phyloP scores from a whole-genome alignment of 1,140 invertebrate genomes.

The Chlorops oryzae region DNA sequence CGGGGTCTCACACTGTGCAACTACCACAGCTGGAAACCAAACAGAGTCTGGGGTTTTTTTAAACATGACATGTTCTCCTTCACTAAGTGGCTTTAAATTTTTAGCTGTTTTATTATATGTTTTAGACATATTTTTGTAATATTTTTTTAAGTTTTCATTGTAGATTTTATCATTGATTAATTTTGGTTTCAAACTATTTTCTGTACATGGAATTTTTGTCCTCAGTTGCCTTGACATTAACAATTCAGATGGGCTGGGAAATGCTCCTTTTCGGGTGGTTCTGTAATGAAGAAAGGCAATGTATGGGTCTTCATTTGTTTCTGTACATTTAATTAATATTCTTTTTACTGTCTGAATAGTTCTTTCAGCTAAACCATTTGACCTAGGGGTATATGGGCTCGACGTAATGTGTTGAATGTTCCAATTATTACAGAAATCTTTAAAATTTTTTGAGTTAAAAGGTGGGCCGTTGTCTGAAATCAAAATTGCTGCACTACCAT shows the following conservation, averaged over 20 bases:
- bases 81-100: neutral
- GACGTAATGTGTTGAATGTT: too few species aligned
- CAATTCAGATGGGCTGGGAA: neutral
- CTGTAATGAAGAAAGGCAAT: too few species aligned
- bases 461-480: slow-evolving; percentile 11
- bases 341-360: neutral
- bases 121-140: neutral
- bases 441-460: slow-evolving; percentile 9
- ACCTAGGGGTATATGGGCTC: too few species aligned
- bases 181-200: neutral
- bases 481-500: slow-evolving; percentile 11
- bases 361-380: too few species aligned
- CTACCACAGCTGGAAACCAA: neutral
- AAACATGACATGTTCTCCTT: neutral
- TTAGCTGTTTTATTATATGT: neutral
- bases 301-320: too few species aligned
- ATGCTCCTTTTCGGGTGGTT: too few species aligned
- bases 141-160: too few species aligned
- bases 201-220: too few species aligned
- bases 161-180: neutral
- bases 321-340: neutral
- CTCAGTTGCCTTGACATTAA: neutral
- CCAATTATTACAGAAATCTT: too few species aligned
- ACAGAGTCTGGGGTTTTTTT: neutral
- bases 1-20: neutral